Evolutionary conservation across 2,888 invertebrate species (phyloP), one percentile per base, ranked within the genome.

Genomic region (Cremastinae sp.): DNA sequence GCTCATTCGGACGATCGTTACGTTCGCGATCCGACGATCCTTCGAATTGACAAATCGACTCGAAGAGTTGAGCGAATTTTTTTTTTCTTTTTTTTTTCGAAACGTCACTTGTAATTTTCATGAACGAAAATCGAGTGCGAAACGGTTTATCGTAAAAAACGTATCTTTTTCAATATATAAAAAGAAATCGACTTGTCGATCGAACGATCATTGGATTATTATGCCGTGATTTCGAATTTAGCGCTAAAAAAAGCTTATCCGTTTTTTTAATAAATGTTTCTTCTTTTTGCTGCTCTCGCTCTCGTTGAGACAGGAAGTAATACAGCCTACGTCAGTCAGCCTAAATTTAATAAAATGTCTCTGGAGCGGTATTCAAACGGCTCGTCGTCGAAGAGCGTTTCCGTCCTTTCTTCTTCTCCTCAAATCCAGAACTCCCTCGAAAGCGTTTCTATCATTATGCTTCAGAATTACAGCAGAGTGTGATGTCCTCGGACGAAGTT

Each of bases 261-360:
- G 47, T 35, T 51, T 69, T 16, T 41, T 69, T 20, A 45, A 39
- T 16, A 53, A 55, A 22, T 12, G 43, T 56, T 68, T 39, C 20
- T 9, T 5, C 2, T 39, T 56, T 45, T 59, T 47, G 8, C 65
- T 58, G n/a, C 12, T 28, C 14, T 65, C 28, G 0, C 22, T 22
- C 22, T 41, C 47, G 18, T 61, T 55, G 59, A 39, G 37, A 51
- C 51, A 72, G 72, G 72, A 76, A 76, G 75, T 72, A 68, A n/a
- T 74, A 62, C 49, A 76, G 68, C 62, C 68, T 72, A 76, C 62
- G 64, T 76, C 75, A 72, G 68, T 76, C 75, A 72, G 75, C 62
- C 68, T 76, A 76, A 14, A 55, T 71, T 28, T 59, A 61, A 65
- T 59, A 16, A 61, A 61, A 49, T 55, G 65, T 20, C 18, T 66